A percentile compares a stretch with the other conserved stretches of the same genome.
Evolutionary conservation across 2,113 vertebrate genomes (phyloP).

Genomic region (Procavia capensis): DNA sequence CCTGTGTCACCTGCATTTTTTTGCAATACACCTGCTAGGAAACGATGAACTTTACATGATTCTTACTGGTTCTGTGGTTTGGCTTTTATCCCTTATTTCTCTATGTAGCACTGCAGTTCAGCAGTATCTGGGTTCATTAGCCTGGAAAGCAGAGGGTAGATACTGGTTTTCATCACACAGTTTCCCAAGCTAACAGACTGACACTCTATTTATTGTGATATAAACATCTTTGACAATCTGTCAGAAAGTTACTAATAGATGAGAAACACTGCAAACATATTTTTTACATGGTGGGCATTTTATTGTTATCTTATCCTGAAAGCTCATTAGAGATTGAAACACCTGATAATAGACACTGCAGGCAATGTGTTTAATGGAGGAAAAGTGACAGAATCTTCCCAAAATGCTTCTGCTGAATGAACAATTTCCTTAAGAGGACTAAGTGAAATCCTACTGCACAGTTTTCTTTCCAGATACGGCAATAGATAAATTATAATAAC

Average conservation of each 20-base stretch:
- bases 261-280: constrained; percentile 40
- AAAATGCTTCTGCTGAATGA: constrained; percentile 57
- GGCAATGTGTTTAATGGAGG: constrained; percentile 52
- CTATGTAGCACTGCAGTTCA: constrained; percentile 59
- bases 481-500: constrained; percentile 48
- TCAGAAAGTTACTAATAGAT: constrained; percentile 61
- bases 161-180: constrained; percentile 75
- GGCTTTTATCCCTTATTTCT: constrained; percentile 56
- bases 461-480: constrained; percentile 14
- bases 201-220: constrained; percentile 74
- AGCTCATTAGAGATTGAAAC: constrained; percentile 37
- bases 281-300: constrained; percentile 65
- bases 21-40: constrained; percentile 6
- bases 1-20: not conserved
- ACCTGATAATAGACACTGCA: constrained; percentile 60
- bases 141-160: constrained; percentile 52
- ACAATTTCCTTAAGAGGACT: constrained; percentile 61
- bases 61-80: constrained; percentile 40
- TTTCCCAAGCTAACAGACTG: constrained; percentile 79
- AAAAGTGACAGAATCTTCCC: constrained; percentile 57
- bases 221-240: constrained; percentile 66
- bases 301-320: constrained; percentile 48
- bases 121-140: constrained; percentile 80
- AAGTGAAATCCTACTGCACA: not conserved
- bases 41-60: constrained; percentile 27